Conservation (phyloP, 2,888 invertebrate species). For the Therioaphis trifolii region DNA sequence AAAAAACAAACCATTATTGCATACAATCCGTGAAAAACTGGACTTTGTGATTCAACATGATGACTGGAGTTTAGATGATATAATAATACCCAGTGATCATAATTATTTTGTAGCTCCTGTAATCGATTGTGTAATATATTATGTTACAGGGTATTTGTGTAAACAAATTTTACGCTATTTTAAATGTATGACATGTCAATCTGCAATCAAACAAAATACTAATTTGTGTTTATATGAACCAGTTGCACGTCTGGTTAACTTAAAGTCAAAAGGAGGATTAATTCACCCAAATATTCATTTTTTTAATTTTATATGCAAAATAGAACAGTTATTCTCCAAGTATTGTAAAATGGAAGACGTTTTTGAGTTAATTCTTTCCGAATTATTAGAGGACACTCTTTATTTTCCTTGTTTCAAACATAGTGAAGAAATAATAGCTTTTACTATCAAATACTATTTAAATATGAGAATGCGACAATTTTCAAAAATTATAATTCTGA, state of each 20-base stretch:
- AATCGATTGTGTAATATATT: constrained; percentile 12
- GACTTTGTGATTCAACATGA: constrained; percentile 11
- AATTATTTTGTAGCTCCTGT: constrained; percentile 7
- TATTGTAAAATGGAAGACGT: constrained; percentile 12
- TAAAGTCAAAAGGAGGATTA: constrained; percentile 8
- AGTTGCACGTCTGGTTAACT: too few species aligned
- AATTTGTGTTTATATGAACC: constrained; percentile 1
- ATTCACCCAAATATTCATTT: constrained; percentile 14
- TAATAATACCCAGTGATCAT: neutral
- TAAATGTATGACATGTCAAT: constrained; percentile 10
- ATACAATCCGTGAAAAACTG: constrained; percentile 5
- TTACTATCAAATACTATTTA: constrained; percentile 14
- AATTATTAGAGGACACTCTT: neutral
- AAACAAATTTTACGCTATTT: constrained; percentile 13
- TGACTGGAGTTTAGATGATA: constrained; percentile 10
- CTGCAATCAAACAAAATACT: constrained; percentile 10
- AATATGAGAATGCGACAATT: constrained; percentile 13
- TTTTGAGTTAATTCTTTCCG: constrained; percentile 3
- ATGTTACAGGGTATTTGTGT: constrained; percentile 13
- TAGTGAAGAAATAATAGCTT: neutral
- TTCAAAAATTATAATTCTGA: too few species aligned
- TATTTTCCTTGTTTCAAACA: constrained; percentile 17
- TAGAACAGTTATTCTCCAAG: constrained; percentile 8
- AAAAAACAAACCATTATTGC: constrained; percentile 7
- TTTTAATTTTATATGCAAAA: constrained; percentile 18